Evolutionary conservation across 2,888 invertebrate species (phyloP).

Genomic region (Hoplodrina blanda): DNA sequence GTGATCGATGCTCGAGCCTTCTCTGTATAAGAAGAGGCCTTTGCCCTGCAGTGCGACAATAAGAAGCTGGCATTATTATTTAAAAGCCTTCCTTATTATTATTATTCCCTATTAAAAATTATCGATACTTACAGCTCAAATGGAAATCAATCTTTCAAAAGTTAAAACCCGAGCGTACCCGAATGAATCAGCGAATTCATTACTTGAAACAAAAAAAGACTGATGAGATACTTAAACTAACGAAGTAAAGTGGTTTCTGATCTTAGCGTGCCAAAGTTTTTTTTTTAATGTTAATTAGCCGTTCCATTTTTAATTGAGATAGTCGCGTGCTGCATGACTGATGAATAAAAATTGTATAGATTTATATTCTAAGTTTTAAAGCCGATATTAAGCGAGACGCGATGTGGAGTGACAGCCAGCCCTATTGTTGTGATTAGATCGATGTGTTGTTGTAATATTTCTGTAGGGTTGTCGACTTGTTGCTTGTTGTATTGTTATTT

Average conservation of each 20-base stretch:
- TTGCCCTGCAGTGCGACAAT: too few relatives aligned
- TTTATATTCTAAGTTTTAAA: conserved; percentile 49
- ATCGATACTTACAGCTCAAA: background rate
- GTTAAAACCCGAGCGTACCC: conserved; percentile 18
- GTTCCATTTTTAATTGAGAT: conserved; percentile 45
- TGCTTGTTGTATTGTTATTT: too few relatives aligned
- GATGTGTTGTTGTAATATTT: conserved; percentile 60
- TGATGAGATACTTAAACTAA: conserved; percentile 33
- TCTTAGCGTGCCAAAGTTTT: conserved; percentile 48
- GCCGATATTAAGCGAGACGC: conserved; percentile 44
- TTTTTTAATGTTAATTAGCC: conserved; percentile 49
- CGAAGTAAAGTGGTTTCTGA: conserved; percentile 50
- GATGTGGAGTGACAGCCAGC: conserved; percentile 47
- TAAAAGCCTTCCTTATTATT: background rate
- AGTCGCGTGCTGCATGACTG: conserved; percentile 56
- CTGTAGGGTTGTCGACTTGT: conserved; percentile 50
- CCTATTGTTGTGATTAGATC: conserved; percentile 65
- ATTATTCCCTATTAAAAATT: background rate
- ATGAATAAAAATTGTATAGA: conserved; percentile 37
- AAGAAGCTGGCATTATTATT: too few relatives aligned
- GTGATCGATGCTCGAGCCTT: too few relatives aligned
- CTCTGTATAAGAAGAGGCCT: too few relatives aligned
- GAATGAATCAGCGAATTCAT: conserved; percentile 44
- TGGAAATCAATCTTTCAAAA: conserved; percentile 13
- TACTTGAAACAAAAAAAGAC: conserved; percentile 29